A percentile compares a stretch with the other conserved stretches of the same genome.
These are phyloP conservation scores for Calcarius lapponicus DNA, from an alignment of 2,797 vertebrate species.

Conservation along the genomic window DNA sequence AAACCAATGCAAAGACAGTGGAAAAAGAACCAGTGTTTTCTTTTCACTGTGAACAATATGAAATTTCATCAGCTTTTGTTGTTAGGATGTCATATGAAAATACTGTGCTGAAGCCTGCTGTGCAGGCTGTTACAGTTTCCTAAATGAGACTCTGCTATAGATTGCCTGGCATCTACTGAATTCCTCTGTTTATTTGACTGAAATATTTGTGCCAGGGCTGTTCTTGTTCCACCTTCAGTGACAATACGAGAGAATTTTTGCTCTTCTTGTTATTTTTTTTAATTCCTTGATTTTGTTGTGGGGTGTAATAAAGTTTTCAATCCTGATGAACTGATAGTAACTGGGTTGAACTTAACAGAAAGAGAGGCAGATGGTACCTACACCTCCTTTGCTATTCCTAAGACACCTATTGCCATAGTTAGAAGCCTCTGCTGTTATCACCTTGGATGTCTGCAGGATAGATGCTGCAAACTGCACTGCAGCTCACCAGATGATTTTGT, in stretches of 20 bases:
- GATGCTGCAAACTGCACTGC: background rate
- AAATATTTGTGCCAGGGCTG: background rate
- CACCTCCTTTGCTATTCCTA: background rate
- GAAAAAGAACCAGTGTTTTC: background rate
- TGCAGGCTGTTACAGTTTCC: background rate
- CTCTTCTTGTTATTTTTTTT: background rate
- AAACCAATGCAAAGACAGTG: background rate
- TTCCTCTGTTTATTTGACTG: background rate
- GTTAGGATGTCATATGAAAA: background rate
- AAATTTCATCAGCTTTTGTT: constrained; percentile 18
- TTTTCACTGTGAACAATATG: constrained; percentile 26
- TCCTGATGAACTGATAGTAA: background rate
- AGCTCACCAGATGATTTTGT: background rate
- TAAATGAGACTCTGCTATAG: background rate
- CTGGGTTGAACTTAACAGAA: background rate
- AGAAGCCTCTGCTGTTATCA: background rate
- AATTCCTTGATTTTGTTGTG: background rate
- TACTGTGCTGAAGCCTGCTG: background rate
- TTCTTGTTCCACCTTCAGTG: background rate
- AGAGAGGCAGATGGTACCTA: constrained; percentile 1
- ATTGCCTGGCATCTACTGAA: background rate
- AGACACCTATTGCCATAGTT: background rate
- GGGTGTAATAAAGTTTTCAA: background rate
- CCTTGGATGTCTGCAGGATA: background rate
- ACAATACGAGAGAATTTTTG: background rate